A percentile compares a stretch with the other conserved stretches of the same genome.
These are phyloP conservation scores for Biston stratarius DNA, from an alignment of 2,888 invertebrate species.

Conservation along the genomic window DNA sequence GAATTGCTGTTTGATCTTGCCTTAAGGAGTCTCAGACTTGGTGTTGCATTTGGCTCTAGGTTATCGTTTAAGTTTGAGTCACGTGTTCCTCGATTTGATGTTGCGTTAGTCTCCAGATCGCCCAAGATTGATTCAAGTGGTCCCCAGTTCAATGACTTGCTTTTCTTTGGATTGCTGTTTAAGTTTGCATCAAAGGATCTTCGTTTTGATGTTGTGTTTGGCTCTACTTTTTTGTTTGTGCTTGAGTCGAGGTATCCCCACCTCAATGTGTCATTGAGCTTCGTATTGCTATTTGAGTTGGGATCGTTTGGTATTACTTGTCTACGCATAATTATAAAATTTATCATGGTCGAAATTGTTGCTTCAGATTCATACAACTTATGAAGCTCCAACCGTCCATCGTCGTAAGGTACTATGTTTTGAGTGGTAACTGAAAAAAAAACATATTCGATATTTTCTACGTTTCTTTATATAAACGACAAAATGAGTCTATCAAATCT, in stretches of 20 bases:
- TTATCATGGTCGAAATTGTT: not conserved
- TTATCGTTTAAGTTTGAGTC: too few species aligned
- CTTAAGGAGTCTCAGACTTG: too few species aligned
- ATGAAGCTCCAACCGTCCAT: not conserved
- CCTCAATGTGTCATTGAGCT: too few species aligned
- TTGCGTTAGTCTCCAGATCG: too few species aligned
- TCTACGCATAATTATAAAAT: not conserved
- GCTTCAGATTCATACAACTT: not conserved
- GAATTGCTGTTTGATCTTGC: too few species aligned
- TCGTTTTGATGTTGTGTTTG: not conserved
- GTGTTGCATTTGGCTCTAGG: too few species aligned
- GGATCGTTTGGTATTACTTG: not conserved
- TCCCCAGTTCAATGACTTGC: not conserved
- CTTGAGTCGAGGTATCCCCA: not conserved
- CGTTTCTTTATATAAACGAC: not conserved
- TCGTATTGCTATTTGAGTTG: not conserved
- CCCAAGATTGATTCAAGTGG: not conserved
- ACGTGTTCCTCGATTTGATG: too few species aligned
- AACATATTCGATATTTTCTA: not conserved
- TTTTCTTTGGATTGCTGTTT: not conserved
- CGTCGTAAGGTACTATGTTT: not conserved
- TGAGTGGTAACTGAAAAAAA: constrained; percentile 1
- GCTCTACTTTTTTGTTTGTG: not conserved
- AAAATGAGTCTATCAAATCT: too few species aligned
- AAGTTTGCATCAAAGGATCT: not conserved